Evolutionary conservation across 2,888 invertebrate species (phyloP), one percentile per base, ranked within the genome.

Genomic region (Catocala fraxini): DNA sequence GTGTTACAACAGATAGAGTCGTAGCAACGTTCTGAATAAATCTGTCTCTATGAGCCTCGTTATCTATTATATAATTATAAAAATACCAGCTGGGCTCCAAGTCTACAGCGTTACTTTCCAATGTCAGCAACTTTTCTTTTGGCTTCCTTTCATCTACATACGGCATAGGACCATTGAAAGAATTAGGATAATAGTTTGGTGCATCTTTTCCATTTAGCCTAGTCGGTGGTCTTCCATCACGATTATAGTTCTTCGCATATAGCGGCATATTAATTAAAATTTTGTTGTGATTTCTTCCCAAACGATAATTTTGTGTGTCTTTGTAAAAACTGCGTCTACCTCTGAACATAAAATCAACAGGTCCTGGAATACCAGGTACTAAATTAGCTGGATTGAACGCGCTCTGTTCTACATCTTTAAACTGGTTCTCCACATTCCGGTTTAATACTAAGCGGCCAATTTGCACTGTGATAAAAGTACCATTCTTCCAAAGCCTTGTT

Each of bases 81-180:
- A 98, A 98, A 12, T 93, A 86, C n/a, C 95, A 95, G 3, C 96
- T 95, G 88, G 98, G 98, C 41, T 71, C 63, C 9, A 84, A 59
- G 59, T 83, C 83, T 0, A 74, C 46, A 5, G 78, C 82, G 42
- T 70, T 77, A 35, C 73, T 79, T 7, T 77, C 68, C 34, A 79
- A 57, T 33, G 79, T 65, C 11, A 70, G 25, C 9, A 83, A 54
- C 12, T 74, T 78, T 25, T 75, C 55, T 5, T 42, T 63, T 0
- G 81, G 76, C 33, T 67, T 61, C 5, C 57, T 68, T n/a, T 72
- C 68, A 39, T 83, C 82, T 0, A 83, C 74, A 11, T 75, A 80
- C 0, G 85, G 84, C 12, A 77, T 61, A 0, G 83, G 83, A 2
- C 85, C 85, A 58, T 73, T 83, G 13, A 74, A 85, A 4, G 83